Evolutionary conservation across 2,888 invertebrate genomes (phyloP), one percentile per base, ranked within the genome.

Genomic region (Barypeithes pellucidus): DNA sequence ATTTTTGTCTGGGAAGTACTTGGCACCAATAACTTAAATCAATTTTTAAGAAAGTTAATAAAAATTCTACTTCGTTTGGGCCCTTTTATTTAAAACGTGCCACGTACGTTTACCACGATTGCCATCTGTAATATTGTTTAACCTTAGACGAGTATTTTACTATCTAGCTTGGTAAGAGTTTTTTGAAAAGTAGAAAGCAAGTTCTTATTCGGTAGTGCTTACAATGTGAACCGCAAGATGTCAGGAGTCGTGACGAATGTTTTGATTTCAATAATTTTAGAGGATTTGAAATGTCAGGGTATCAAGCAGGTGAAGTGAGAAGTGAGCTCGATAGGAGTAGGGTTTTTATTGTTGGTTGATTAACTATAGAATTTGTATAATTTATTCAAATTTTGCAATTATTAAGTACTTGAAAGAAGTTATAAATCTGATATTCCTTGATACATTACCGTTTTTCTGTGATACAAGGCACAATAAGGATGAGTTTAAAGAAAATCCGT

Each of bases 221-320:
- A 50, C 2, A n/a, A n/a, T 12, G 22, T 5, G 20, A 50, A 24
- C 11, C 9, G 16, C 2, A 36, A 65, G 65, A 65, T 65, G 65
- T 50, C 50, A 18, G 1, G 12, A 63, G 14, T 2, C 12, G 7
- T 18, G 2, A 1, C 2, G 18, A 24, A 33, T 50, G 24, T 36
- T 62, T 63, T 63, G 63, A 50, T 63, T 63, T 63, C 50, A 63
- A 63, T 63, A 63, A 33, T 63, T 62, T 63, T 36, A 33, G 29
- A n/a, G 54, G 63, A 50, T 36, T 36, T 50, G 63, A 63, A 63
- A 63, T 63, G 63, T 63, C 63, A 63, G 63, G 16, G 20, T 63
- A 63, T 47, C n/a, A n/a, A n/a, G n/a, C 63, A 47, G 47, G 63
- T 50, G 63, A 36, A 50, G 63, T 50, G 47, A n/a, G n/a, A 50